Percentiles rank a stretch among this genome's conserved stretches.
Evolutionary conservation across 2,113 vertebrate species (phyloP).

Genomic region (Halichoerus grypus): DNA sequence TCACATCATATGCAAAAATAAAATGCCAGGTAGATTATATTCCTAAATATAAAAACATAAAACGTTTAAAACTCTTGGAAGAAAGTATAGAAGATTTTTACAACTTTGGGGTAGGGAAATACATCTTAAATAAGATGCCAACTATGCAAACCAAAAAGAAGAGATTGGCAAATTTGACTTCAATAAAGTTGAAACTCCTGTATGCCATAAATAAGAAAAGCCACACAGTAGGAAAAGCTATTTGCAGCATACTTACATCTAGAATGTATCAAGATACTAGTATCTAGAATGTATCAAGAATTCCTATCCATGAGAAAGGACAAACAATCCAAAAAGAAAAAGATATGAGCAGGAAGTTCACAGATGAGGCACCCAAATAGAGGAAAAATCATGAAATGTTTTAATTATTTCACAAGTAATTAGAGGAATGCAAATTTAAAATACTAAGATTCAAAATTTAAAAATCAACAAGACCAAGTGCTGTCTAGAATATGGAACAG

Average conservation of each 20-base stretch:
- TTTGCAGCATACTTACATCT: background rate
- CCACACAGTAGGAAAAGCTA: background rate
- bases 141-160: constrained; percentile 23
- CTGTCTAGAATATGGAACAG: background rate
- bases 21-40: background rate
- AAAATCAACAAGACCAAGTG: background rate
- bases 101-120: constrained; percentile 6
- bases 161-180: background rate
- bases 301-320: background rate
- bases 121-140: constrained; percentile 40
- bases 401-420: background rate
- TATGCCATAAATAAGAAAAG: constrained; percentile 3
- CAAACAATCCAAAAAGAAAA: background rate
- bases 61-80: background rate
- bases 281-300: background rate
- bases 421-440: background rate
- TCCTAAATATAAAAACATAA: background rate
- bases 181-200: background rate
- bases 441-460: background rate
- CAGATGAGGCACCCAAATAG: background rate
- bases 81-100: constrained; percentile 19
- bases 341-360: background rate
- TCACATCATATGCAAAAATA: background rate
- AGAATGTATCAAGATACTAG: background rate
- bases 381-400: background rate